Percentiles rank a stretch among this genome's conserved stretches.
phyloP scores from a whole-genome alignment of 2,888 invertebrate genomes.

The Cheilosia grossa region DNA sequence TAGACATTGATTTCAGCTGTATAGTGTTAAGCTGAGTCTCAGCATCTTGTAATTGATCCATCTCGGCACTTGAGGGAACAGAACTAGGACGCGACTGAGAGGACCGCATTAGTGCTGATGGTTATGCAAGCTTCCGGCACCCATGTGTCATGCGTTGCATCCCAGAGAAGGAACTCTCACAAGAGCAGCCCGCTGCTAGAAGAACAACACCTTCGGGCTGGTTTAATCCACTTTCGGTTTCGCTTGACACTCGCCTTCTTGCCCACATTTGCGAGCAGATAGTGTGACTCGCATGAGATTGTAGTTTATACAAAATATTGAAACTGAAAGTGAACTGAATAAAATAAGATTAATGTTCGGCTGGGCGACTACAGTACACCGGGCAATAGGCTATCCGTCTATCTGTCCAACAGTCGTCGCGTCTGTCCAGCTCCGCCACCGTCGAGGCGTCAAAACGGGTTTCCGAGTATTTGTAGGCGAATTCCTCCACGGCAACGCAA shows the following conservation, averaged over 20 bases:
- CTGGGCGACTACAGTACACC: slow-evolving; percentile 57
- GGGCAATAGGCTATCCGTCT: slow-evolving; percentile 68
- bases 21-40: slow-evolving; percentile 18
- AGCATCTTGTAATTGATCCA: slow-evolving; percentile 51
- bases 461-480: slow-evolving; percentile 69
- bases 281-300: slow-evolving; percentile 57
- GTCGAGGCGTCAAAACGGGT: slow-evolving; percentile 44
- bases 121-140: slow-evolving; percentile 33
- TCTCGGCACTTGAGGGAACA: slow-evolving; percentile 30
- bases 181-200: slow-evolving; percentile 36
- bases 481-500: slow-evolving; percentile 74
- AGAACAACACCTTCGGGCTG: slow-evolving; percentile 52
- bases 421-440: slow-evolving; percentile 43
- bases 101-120: too few relatives aligned
- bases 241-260: slow-evolving; percentile 44
- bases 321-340: slow-evolving; percentile 73
- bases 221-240: slow-evolving; percentile 60
- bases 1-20: slow-evolving; percentile 29
- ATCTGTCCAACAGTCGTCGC: slow-evolving; percentile 65
- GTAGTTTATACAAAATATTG: slow-evolving; percentile 65
- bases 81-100: neutral
- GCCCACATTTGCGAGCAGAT: slow-evolving; percentile 46
- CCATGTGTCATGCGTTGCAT: slow-evolving; percentile 45
- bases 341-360: slow-evolving; percentile 70
- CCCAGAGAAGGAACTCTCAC: slow-evolving; percentile 6